Evolutionary conservation across 2,113 vertebrate species (phyloP).

Genomic region (Ictalurus furcatus): DNA sequence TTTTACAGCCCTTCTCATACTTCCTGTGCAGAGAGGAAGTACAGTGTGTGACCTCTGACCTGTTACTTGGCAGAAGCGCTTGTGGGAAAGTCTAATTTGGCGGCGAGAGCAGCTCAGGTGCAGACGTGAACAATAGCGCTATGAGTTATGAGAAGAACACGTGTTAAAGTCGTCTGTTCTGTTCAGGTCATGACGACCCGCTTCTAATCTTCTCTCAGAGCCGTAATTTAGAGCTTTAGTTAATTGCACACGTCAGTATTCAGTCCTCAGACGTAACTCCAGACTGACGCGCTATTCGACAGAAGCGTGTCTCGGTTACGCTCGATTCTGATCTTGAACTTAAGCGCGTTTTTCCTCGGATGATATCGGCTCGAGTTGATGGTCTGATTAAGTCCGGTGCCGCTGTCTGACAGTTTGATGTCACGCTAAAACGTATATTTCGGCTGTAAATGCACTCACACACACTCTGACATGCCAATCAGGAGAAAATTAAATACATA

Average conservation of each 20-base stretch:
- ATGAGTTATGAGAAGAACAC: neutral
- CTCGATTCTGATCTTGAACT: neutral
- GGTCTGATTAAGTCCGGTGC: no score
- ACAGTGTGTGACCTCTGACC: conserved; percentile 54
- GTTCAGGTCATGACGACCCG: neutral
- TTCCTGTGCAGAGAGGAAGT: conserved; percentile 58
- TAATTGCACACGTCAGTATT: neutral
- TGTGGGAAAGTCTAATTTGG: conserved; percentile 46
- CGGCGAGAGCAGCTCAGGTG: neutral
- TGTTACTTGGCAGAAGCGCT: conserved; percentile 42
- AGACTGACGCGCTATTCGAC: no score
- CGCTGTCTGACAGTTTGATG: no score
- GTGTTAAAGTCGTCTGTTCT: neutral
- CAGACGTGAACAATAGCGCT: neutral
- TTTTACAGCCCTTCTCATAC: neutral
- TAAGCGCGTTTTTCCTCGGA: neutral
- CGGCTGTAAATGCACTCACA: neutral
- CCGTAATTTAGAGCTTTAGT: neutral
- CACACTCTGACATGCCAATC: no score
- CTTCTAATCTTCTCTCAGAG: neutral
- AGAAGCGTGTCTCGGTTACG: neutral
- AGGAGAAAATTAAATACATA: neutral
- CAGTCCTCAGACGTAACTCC: neutral
- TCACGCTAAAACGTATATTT: neutral
- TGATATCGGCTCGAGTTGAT: neutral